Conservation (phyloP, 1,140 invertebrate species). For the Thalassaphorura encarpata region DNA sequence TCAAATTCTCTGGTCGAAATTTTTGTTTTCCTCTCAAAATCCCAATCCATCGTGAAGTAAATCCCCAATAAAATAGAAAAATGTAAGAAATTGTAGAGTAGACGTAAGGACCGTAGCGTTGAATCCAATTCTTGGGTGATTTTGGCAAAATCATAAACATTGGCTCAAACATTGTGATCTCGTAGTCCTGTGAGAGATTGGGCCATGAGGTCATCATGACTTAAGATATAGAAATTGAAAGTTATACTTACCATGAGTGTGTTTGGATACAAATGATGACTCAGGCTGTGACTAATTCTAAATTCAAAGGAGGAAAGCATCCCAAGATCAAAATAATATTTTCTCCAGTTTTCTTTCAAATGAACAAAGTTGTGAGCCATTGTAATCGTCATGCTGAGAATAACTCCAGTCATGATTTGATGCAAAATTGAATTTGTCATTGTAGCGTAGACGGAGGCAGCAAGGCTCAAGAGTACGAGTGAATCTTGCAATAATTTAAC, state of each 20-base stretch:
- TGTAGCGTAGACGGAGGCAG: constrained; percentile 6
- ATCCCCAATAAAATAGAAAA: constrained; percentile 38
- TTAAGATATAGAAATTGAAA: too few relatives aligned
- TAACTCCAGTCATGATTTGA: constrained; percentile 41
- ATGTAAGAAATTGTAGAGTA: constrained; percentile 45
- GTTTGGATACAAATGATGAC: constrained; percentile 59
- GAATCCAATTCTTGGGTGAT: constrained; percentile 39
- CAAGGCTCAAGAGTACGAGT: constrained; percentile 13
- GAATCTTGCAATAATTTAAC: constrained; percentile 31
- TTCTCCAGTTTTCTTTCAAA: constrained; percentile 63
- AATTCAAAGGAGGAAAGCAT: constrained; percentile 57
- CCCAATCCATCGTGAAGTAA: constrained; percentile 30
- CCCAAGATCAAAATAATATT: constrained; percentile 67
- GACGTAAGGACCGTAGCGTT: constrained; percentile 41
- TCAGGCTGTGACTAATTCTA: constrained; percentile 37
- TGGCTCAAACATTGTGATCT: constrained; percentile 59
- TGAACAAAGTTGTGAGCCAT: constrained; percentile 74
- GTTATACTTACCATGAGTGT: constrained; percentile 39
- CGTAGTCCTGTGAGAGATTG: constrained; percentile 54
- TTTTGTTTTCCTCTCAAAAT: constrained; percentile 18
- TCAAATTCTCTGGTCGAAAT: constrained; percentile 21
- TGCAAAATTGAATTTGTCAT: constrained; percentile 1
- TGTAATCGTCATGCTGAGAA: constrained; percentile 46
- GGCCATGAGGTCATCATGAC: too few relatives aligned
- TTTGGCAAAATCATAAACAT: constrained; percentile 54